A percentile compares a stretch with the other conserved stretches of the same genome.
phyloP scores from a whole-genome alignment of 2,888 invertebrate genomes.

The Gastrophysa polygoni region DNA sequence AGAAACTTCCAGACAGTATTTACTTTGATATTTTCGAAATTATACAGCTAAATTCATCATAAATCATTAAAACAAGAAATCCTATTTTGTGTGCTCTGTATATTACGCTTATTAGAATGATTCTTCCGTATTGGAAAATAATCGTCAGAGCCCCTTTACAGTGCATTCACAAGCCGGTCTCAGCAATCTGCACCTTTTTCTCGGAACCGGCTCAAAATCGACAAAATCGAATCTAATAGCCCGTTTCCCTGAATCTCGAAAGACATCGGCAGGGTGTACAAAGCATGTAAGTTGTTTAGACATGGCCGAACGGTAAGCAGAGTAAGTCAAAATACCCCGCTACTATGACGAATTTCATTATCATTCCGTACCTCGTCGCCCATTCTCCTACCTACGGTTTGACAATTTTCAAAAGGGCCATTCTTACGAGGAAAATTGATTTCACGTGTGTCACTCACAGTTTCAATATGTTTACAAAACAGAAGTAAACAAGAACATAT shows the following conservation, averaged over 20 bases:
- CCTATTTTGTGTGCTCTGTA: too few relatives aligned
- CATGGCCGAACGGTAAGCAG: conserved; percentile 14
- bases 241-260: conserved; percentile 2
- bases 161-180: not conserved
- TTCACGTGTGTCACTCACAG: conserved; percentile 36
- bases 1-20: too few relatives aligned
- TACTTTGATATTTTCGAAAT: too few relatives aligned
- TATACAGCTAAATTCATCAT: too few relatives aligned
- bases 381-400: conserved; percentile 18
- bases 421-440: conserved; percentile 31
- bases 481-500: conserved; percentile 25
- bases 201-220: not conserved
- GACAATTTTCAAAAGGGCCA: conserved; percentile 13
- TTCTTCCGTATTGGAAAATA: too few relatives aligned
- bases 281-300: conserved; percentile 15
- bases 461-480: conserved; percentile 26
- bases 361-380: conserved; percentile 14
- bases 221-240: conserved; percentile 6
- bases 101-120: too few relatives aligned
- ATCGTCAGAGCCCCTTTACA: not conserved
- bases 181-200: not conserved
- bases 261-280: conserved; percentile 3
- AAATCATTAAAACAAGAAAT: too few relatives aligned
- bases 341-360: conserved; percentile 28
- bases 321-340: conserved; percentile 19